Conservation (phyloP, 2,797 vertebrate species). For the Molossus alvarezi region DNA sequence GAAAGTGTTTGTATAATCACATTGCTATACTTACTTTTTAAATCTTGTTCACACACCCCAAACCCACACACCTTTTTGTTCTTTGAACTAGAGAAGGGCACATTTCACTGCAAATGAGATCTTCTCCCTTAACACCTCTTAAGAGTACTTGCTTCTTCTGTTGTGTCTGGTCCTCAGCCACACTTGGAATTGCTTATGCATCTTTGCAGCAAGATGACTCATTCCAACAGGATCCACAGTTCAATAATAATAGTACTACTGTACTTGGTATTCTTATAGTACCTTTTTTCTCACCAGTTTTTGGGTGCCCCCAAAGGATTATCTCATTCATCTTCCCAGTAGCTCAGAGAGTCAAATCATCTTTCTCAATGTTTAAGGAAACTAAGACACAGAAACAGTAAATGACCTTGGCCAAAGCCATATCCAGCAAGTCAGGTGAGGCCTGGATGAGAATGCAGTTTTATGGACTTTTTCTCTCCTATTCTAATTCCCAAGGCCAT, state of each 20-base stretch:
- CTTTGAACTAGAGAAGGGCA: not conserved
- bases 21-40: not conserved
- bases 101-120: not conserved
- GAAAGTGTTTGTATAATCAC: not conserved
- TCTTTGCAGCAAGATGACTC: slow-evolving; percentile 77
- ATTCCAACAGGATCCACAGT: slow-evolving; percentile 68
- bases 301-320: slow-evolving; percentile 29
- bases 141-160: not conserved
- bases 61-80: not conserved
- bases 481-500: slow-evolving; percentile 73
- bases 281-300: slow-evolving; percentile 58
- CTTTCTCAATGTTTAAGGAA: slow-evolving; percentile 66
- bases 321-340: slow-evolving; percentile 49
- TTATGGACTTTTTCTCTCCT: slow-evolving; percentile 42
- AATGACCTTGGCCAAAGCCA: slow-evolving; percentile 70
- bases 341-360: slow-evolving; percentile 7
- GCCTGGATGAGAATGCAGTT: slow-evolving; percentile 61
- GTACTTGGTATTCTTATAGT: slow-evolving; percentile 26
- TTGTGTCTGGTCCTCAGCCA: not conserved
- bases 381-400: slow-evolving; percentile 51
- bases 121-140: not conserved
- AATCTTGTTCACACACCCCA: not conserved
- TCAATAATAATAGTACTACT: slow-evolving; percentile 62
- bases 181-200: slow-evolving; percentile 51
- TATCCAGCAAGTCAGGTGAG: not conserved